These are phyloP conservation scores for Epinephelus cyanopodus DNA, from an alignment of 2,113 vertebrate species.

Conservation along the genomic window DNA sequence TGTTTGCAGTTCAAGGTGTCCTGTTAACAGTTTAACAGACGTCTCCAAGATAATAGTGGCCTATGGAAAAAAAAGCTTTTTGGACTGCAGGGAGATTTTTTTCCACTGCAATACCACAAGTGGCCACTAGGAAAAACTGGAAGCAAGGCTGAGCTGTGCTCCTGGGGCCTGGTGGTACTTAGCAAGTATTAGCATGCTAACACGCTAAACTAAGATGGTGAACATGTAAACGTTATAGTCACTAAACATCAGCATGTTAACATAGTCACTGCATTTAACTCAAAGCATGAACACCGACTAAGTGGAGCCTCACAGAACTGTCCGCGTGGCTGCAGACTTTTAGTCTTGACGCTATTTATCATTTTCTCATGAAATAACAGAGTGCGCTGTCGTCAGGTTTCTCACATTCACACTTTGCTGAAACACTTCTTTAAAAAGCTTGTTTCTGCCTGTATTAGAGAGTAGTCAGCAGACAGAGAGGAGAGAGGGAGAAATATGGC, in stretches of 20 bases:
- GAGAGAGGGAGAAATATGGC: too few relatives aligned
- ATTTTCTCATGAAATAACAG: neutral
- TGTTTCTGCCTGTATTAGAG: neutral
- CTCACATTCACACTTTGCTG: neutral
- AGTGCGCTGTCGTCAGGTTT: neutral
- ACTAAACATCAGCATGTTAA: slow-evolving; percentile 1
- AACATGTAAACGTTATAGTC: neutral
- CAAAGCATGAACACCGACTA: neutral
- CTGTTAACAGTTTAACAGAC: too few relatives aligned
- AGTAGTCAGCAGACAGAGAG: neutral
- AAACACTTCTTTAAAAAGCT: neutral
- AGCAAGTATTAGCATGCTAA: neutral
- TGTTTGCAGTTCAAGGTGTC: too few relatives aligned
- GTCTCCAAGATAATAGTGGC: too few relatives aligned
- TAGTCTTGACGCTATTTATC: neutral
- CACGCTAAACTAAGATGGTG: neutral
- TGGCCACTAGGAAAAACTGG: too few relatives aligned
- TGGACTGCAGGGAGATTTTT: too few relatives aligned
- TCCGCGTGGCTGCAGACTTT: neutral
- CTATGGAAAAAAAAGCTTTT: too few relatives aligned
- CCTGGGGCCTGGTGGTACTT: neutral
- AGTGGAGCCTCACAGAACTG: neutral
- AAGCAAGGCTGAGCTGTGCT: too few relatives aligned
- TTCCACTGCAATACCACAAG: too few relatives aligned
- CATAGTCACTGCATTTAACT: neutral